phyloP scores from a whole-genome alignment of 2,888 invertebrate genomes.

The Euspilapteryx auroguttella region DNA sequence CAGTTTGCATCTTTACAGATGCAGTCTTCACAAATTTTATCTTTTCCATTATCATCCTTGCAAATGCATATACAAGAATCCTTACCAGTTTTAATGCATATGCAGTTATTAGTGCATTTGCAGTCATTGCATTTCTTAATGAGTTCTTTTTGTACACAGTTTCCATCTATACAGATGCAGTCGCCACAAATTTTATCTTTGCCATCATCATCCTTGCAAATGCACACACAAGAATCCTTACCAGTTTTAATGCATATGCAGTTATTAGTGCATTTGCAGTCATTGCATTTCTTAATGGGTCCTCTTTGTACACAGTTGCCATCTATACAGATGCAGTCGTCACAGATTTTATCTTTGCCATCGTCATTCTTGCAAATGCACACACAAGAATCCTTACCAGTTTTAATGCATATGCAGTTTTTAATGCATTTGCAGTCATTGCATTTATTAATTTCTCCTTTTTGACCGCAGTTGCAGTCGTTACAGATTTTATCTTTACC shows the following conservation, averaged over 20 bases:
- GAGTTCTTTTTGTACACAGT: too few relatives aligned
- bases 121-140: not conserved
- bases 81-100: slow-evolving; percentile 13
- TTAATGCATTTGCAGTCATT: too few relatives aligned
- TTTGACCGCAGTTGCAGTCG: too few relatives aligned
- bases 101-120: not conserved
- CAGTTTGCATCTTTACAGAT: slow-evolving; percentile 1
- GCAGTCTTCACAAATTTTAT: slow-evolving; percentile 5
- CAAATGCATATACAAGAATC: slow-evolving; percentile 16
- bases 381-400: slow-evolving; percentile 12
- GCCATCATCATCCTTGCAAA: too few relatives aligned
- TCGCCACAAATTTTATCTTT: too few relatives aligned
- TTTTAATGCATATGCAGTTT: slow-evolving; percentile 12
- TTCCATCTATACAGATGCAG: too few relatives aligned
- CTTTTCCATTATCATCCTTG: slow-evolving; percentile 9
- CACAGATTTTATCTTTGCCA: slow-evolving; percentile 12
- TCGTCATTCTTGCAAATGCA: slow-evolving; percentile 12
- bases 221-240: too few relatives aligned
- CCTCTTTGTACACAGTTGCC: too few relatives aligned
- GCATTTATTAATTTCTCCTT: too few relatives aligned
- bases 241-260: too few relatives aligned
- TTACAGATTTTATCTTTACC: slow-evolving; percentile 1
- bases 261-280: too few relatives aligned
- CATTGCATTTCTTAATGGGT: too few relatives aligned
- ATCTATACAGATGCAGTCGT: slow-evolving; percentile 14